Evolutionary conservation across 1,140 invertebrate genomes (phyloP).

Genomic region (Parasteatoda tepidariorum): DNA sequence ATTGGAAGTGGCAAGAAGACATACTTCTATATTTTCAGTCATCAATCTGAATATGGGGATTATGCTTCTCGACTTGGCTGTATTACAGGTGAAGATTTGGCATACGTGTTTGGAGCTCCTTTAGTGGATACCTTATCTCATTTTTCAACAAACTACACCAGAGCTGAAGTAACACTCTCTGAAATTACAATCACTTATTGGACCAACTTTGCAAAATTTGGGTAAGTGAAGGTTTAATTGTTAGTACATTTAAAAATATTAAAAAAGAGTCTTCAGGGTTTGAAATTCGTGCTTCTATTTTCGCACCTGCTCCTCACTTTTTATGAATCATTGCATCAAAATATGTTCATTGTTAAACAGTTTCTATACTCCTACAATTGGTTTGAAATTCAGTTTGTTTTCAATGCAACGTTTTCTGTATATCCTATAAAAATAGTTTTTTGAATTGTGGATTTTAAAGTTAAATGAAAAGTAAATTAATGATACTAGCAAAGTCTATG

Average conservation of each 20-base stretch:
- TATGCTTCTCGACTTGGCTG: constrained; percentile 73
- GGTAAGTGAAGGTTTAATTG: constrained; percentile 74
- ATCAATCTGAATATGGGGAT: constrained; percentile 92
- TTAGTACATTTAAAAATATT: neutral
- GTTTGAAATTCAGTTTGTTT: no score
- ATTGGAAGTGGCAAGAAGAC: constrained; percentile 70
- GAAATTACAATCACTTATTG: constrained; percentile 94
- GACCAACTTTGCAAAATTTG: constrained; percentile 96
- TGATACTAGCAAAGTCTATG: no score
- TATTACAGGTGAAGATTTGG: constrained; percentile 72
- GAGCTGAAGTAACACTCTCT: constrained; percentile 86
- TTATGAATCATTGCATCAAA: no score
- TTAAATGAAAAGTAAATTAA: no score
- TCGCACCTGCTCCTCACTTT: no score
- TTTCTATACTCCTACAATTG: no score
- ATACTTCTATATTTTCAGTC: constrained; percentile 93
- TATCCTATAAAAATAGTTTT: no score
- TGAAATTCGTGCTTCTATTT: no score
- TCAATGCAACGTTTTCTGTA: no score
- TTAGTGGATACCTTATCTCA: constrained; percentile 26
- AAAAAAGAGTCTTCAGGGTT: no score
- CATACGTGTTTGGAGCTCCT: constrained; percentile 75
- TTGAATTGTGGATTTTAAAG: no score
- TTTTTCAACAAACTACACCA: constrained; percentile 81
- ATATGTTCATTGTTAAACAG: no score